Evolutionary conservation across 2,113 vertebrate genomes (phyloP), one percentile per base, ranked within the genome.

Genomic region (Paraplagusia blochii): DNA sequence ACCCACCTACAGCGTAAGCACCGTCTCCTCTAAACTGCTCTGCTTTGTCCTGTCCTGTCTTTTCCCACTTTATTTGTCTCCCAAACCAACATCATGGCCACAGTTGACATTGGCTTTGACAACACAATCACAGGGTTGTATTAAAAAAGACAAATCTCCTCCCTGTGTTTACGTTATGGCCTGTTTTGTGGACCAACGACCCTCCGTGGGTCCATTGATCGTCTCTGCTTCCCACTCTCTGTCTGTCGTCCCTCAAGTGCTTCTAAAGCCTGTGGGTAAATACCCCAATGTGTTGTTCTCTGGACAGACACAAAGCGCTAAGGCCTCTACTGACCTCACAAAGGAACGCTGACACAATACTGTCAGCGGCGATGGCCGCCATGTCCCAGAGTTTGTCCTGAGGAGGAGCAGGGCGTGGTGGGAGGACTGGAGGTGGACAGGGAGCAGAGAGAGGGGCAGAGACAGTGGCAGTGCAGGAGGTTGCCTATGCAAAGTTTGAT

Each of bases 1-100:
- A 48, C 90, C 93, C 22, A 87, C 88, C 69, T 88, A 90, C 69
- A 87, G 57, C 1, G 96, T 98, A 90, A 98, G 95, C 88, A 19
- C 55, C 6, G 5, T 51, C 60, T 68, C 55, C 51, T 68, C 47
- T 53, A 70, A 66, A 58, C 54, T 35, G 10, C 44, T 19, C 14
- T 11, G 33, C 71, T 48, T 81, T 77, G 64, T 84, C 29, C 55
- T 7, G 1, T 74, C 35, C 59, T 17, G 40, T 77, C 73, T 67
- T 33, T 69, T 54, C 66, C 72, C 47, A 48, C 69, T 56, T 79
- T 34, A 56, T 70, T 77, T 81, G 69, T 65, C 58, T 66, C 54
- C 52, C 47, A 70, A 77, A 72, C 56, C 85, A 84, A 87, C 74
- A 70, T 47, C 15, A 13, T 51, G 52, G 67, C 77, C 78, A 79